phyloP scores from a whole-genome alignment of 2,113 vertebrate species.

The Vulpes vulpes region DNA sequence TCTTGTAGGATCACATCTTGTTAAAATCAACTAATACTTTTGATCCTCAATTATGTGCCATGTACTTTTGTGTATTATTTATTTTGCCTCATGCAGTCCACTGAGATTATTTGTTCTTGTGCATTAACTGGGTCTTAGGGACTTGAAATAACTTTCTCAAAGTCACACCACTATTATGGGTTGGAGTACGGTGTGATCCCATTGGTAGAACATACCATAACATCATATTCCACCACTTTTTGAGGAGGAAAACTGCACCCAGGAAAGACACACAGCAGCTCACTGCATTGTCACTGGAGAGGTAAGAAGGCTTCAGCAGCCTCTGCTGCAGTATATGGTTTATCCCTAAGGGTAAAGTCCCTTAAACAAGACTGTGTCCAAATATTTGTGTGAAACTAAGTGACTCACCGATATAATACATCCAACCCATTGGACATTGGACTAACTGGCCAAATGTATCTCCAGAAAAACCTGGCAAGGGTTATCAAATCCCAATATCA shows the following conservation, averaged over 20 bases:
- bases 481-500: background rate
- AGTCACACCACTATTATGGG: background rate
- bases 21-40: background rate
- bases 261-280: background rate
- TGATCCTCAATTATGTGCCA: background rate
- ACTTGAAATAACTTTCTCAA: slow-evolving; percentile 5
- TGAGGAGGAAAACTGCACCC: background rate
- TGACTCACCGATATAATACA: background rate
- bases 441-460: background rate
- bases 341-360: background rate
- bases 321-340: background rate
- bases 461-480: background rate
- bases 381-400: background rate
- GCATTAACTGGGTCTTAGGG: background rate
- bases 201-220: background rate
- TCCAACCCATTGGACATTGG: background rate
- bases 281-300: background rate
- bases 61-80: background rate
- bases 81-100: background rate
- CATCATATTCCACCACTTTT: background rate
- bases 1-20: background rate
- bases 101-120: background rate
- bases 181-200: background rate
- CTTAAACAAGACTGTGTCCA: background rate
- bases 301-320: background rate